phyloP scores from a whole-genome alignment of 2,113 vertebrate genomes.

The Pygathrix nemaeus region DNA sequence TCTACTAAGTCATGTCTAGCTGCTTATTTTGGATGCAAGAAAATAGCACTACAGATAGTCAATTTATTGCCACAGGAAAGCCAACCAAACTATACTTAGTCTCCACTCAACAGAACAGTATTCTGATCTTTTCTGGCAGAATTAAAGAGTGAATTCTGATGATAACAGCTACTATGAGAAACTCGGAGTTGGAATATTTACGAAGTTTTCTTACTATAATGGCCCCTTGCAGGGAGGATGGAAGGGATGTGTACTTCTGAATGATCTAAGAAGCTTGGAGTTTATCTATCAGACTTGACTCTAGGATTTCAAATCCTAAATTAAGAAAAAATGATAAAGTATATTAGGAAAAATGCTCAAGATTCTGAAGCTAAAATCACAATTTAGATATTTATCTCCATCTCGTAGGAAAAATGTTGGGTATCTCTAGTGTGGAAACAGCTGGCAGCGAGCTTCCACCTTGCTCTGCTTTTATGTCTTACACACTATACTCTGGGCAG shows the following conservation, averaged over 20 bases:
- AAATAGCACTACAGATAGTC: background rate
- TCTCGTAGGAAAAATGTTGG: background rate
- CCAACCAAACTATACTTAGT: background rate
- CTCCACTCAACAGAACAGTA: background rate
- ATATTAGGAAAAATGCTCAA: background rate
- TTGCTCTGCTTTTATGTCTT: background rate
- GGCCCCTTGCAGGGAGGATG: background rate
- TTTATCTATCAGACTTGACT: background rate
- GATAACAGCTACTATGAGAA: background rate
- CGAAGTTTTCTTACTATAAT: background rate
- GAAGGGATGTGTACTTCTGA: background rate
- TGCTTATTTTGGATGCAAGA: background rate
- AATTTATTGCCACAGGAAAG: background rate
- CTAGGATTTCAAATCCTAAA: background rate
- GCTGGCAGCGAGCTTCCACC: background rate
- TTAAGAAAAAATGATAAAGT: background rate
- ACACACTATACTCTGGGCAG: too few relatives aligned
- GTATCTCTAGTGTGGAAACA: background rate
- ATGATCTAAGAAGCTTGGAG: background rate
- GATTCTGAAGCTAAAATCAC: background rate
- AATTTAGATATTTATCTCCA: background rate
- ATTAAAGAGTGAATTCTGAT: background rate
- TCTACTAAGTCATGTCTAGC: background rate
- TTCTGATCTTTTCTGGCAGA: background rate
- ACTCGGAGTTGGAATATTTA: background rate